A percentile compares a stretch with the other conserved stretches of the same genome.
These are phyloP conservation scores for Rhabdophis nuchalis DNA, from an alignment of 2,797 vertebrate genomes.

Conservation along the genomic window DNA sequence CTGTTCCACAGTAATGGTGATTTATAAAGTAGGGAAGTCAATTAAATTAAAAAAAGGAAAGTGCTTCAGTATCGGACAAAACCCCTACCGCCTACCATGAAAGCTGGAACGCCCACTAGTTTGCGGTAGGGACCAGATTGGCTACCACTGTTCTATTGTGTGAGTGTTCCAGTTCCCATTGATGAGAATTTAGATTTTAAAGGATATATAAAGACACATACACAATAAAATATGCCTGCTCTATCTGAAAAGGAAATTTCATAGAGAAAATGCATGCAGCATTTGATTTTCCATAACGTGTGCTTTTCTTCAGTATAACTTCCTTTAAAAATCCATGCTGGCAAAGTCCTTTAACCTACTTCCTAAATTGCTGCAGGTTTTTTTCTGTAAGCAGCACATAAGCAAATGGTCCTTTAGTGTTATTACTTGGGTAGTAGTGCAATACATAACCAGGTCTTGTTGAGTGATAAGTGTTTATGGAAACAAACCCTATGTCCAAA, in stretches of 20 bases:
- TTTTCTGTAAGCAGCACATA: background rate
- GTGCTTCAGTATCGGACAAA: too few relatives aligned
- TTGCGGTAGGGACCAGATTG: too few relatives aligned
- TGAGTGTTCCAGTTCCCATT: background rate
- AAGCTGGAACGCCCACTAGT: too few relatives aligned
- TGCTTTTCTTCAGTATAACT: background rate
- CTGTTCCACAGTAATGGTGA: too few relatives aligned
- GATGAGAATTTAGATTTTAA: background rate
- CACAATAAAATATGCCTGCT: background rate
- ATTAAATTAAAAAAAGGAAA: too few relatives aligned
- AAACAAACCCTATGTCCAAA: slow-evolving; percentile 7
- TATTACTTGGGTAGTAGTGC: background rate
- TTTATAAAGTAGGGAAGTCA: too few relatives aligned
- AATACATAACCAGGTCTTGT: slow-evolving; percentile 27
- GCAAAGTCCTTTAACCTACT: slow-evolving; percentile 1
- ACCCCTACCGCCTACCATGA: too few relatives aligned
- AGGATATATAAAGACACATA: background rate
- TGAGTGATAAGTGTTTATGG: background rate
- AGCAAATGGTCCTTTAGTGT: slow-evolving; percentile 11
- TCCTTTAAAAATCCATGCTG: background rate
- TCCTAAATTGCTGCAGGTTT: slow-evolving; percentile 3
- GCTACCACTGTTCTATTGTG: background rate
- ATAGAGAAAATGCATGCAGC: background rate
- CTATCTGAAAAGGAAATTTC: background rate
- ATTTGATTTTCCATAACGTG: background rate